Evolutionary conservation across 2,797 vertebrate species (phyloP).

Genomic region (Hemibagrus guttatus): DNA sequence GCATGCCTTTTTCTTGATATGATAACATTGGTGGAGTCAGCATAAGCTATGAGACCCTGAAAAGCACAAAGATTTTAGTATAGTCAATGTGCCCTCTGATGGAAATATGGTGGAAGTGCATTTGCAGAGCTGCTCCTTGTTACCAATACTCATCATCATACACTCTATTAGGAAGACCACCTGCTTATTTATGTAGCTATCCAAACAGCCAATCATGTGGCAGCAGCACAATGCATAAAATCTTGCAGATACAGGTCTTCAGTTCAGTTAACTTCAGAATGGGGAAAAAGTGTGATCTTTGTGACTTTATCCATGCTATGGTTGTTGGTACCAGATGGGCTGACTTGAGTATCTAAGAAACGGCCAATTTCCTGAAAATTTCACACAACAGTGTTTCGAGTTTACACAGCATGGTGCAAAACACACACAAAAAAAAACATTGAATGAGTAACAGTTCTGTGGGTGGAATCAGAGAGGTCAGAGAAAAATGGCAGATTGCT

Average conservation of each 20-base stretch:
- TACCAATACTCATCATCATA: not conserved
- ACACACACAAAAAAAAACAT: not conserved
- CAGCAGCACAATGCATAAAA: not conserved
- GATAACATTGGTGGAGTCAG: not conserved
- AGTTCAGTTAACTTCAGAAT: not conserved
- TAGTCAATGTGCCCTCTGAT: conserved; percentile 51
- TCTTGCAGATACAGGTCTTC: not conserved
- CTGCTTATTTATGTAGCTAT: not conserved
- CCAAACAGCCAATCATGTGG: not conserved
- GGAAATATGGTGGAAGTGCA: conserved; percentile 38
- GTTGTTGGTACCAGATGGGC: not conserved
- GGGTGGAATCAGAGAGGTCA: not conserved
- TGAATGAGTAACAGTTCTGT: not conserved
- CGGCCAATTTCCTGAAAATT: not conserved
- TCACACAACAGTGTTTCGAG: not conserved
- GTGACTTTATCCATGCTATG: not conserved
- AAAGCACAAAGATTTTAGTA: not conserved
- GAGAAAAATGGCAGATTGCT: not conserved
- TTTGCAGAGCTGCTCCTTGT: not conserved
- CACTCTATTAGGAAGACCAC: not conserved
- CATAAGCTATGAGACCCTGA: not conserved
- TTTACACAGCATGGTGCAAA: not conserved
- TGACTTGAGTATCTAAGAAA: not conserved
- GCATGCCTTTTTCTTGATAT: not conserved
- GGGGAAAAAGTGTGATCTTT: not conserved